Evolutionary conservation across 1,140 invertebrate genomes (phyloP).

Genomic region (Drosophila kanapiae): DNA sequence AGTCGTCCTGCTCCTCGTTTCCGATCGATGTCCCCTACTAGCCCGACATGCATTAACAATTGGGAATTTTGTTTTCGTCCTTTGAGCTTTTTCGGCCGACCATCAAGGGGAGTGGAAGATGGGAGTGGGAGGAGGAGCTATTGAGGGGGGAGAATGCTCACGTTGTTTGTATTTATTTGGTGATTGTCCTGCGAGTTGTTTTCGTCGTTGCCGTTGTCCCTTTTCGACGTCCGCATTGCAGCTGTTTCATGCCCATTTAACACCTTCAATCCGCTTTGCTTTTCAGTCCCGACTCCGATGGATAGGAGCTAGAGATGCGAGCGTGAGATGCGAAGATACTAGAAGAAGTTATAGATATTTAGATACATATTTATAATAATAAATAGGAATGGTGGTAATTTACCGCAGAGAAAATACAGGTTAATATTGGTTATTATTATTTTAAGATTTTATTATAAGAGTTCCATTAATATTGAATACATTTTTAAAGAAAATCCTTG

Average conservation of each 20-base stretch:
- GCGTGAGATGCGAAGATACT: constrained; percentile 2
- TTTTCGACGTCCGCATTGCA: constrained; percentile 64
- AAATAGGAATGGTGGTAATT: neutral
- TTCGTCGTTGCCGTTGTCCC: constrained; percentile 55
- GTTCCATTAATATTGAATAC: no score
- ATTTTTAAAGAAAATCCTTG: neutral
- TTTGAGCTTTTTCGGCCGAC: constrained; percentile 69
- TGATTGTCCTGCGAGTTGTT: constrained; percentile 69
- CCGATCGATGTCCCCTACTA: constrained; percentile 62
- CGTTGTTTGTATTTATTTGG: constrained; percentile 72
- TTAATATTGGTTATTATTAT: neutral
- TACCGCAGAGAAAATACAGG: neutral
- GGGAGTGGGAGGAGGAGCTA: neutral
- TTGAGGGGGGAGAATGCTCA: constrained; percentile 18
- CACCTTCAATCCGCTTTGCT: constrained; percentile 78
- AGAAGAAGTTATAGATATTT: neutral
- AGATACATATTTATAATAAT: neutral
- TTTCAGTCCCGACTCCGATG: constrained; percentile 12
- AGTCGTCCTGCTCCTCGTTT: constrained; percentile 35
- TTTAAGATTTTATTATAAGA: neutral
- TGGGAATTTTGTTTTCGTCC: constrained; percentile 65
- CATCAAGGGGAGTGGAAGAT: neutral
- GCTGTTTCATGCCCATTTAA: constrained; percentile 83
- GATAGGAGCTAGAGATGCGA: constrained; percentile 39
- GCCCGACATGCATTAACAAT: constrained; percentile 66